These are phyloP conservation scores for Escarpia spicata DNA, from an alignment of 2,888 invertebrate genomes.

Conservation along the genomic window DNA sequence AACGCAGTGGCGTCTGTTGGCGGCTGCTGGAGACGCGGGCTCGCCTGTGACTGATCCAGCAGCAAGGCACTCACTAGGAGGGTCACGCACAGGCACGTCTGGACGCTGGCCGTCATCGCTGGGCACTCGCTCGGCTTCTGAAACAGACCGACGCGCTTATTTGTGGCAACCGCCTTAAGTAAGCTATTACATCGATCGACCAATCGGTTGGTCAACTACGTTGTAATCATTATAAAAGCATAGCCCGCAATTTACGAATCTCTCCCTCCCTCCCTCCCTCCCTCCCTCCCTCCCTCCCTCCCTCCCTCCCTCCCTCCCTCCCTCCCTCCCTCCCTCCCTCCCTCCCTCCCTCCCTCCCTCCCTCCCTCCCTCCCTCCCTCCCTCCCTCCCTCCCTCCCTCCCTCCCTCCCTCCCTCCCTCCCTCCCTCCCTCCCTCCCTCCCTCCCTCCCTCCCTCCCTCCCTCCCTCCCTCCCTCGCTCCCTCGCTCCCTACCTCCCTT, in stretches of 20 bases:
- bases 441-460: no score
- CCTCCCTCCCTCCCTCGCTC: no score
- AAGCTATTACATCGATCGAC: not conserved
- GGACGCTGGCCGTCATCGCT: not conserved
- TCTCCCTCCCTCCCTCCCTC: not conserved
- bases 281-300: not conserved
- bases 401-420: no score
- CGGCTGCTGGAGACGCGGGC: not conserved
- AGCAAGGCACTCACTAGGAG: not conserved
- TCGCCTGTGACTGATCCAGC: not conserved
- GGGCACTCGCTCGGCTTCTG: not conserved
- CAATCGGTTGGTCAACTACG: not conserved
- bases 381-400: no score
- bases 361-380: no score
- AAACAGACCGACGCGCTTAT: not conserved
- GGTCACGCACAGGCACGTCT: not conserved
- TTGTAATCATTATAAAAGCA: not conserved
- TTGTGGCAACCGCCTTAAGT: not conserved
- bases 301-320: no score
- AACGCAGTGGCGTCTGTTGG: not conserved
- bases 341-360: no score
- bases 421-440: no score
- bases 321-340: no score
- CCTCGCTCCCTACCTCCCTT: no score
- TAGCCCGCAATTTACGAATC: not conserved